Evolutionary conservation across 2,797 vertebrate genomes (phyloP).

Genomic region (Vespertilio murinus): DNA sequence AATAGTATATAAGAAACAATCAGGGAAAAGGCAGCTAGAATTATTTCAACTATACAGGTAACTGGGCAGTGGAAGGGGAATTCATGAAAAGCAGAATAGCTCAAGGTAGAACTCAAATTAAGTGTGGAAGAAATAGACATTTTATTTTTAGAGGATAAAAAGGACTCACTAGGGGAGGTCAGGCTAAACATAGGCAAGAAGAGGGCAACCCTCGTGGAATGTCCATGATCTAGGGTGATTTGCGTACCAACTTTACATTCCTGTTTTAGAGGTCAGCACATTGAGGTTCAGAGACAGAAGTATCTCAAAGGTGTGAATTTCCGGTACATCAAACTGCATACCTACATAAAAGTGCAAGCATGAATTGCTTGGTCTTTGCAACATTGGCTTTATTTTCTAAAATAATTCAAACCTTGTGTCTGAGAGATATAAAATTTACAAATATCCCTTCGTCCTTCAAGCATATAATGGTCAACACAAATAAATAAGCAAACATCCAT

Average conservation of each 20-base stretch:
- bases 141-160: background rate
- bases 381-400: background rate
- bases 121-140: background rate
- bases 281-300: background rate
- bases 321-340: background rate
- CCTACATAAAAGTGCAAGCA: background rate
- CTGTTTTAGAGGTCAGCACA: background rate
- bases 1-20: background rate
- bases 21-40: background rate
- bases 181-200: rapidly evolving
- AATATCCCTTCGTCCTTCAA: background rate
- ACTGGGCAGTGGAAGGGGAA: background rate
- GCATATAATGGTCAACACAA: background rate
- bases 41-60: background rate
- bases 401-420: background rate
- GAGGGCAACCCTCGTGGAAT: rapidly evolving
- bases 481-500: background rate
- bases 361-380: background rate
- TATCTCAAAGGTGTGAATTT: background rate
- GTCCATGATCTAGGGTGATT: background rate
- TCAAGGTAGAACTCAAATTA: background rate
- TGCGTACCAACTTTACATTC: too few species aligned
- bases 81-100: background rate
- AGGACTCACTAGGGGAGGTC: background rate
- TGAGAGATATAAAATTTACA: background rate